Conservation (phyloP, 2,797 vertebrate species). For the Sebastes oblongus region DNA sequence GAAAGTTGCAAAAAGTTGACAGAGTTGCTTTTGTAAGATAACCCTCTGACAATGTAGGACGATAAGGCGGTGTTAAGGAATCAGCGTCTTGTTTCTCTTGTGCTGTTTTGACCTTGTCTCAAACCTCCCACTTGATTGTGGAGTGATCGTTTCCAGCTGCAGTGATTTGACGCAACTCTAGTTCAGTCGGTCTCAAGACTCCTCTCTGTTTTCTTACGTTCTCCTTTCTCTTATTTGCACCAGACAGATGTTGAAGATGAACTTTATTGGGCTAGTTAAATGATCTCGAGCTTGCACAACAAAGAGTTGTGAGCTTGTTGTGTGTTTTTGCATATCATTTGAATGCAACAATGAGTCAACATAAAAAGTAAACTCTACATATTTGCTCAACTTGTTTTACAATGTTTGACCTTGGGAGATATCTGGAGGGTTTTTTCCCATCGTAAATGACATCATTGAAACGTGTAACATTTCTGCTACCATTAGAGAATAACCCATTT, state of each 20-base stretch:
- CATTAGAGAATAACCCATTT: background rate
- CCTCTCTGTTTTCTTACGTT: background rate
- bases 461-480: background rate
- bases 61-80: background rate
- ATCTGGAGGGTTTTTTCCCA: background rate
- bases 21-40: background rate
- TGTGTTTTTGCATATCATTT: background rate
- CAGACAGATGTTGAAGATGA: background rate
- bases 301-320: background rate
- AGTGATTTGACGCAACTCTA: background rate
- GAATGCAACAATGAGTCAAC: background rate
- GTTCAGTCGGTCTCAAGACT: background rate
- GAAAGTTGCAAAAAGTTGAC: background rate
- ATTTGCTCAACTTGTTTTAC: background rate
- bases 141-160: slow-evolving; percentile 49
- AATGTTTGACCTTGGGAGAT: background rate
- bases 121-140: background rate
- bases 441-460: background rate
- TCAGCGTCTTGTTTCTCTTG: background rate
- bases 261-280: background rate
- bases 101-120: slow-evolving; percentile 10
- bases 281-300: background rate
- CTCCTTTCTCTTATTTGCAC: background rate
- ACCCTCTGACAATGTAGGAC: background rate
- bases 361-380: background rate